Conservation (phyloP, 2,113 vertebrate genomes). For the Salvelinus fontinalis region DNA sequence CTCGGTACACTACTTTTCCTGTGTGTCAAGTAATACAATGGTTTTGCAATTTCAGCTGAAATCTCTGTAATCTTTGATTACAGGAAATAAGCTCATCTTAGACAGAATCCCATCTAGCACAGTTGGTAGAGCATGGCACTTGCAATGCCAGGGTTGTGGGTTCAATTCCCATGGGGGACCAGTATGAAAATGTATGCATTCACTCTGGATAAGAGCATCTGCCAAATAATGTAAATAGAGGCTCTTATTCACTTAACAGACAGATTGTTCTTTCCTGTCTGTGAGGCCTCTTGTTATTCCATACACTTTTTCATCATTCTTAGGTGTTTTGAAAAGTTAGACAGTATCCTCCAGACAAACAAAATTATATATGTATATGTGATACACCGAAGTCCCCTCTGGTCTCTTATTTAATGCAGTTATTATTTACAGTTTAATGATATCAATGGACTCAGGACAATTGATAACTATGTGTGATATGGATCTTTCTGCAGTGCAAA, state of each 20-base stretch:
- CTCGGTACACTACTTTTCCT: not conserved
- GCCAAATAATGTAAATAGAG: not conserved
- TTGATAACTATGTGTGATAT: constrained; percentile 8
- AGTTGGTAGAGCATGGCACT: no score
- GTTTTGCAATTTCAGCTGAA: no score
- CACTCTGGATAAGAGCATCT: no score
- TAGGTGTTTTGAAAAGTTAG: not conserved
- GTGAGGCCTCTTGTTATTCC: not conserved
- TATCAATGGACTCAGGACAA: not conserved
- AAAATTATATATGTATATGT: not conserved
- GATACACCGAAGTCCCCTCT: not conserved
- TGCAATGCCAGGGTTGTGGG: no score
- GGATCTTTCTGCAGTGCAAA: not conserved
- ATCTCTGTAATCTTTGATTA: no score
- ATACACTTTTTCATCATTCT: not conserved
- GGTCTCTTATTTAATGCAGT: not conserved
- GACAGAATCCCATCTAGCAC: no score
- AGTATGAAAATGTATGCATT: no score
- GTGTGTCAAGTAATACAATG: no score
- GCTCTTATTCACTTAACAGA: not conserved
- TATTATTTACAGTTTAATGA: not conserved
- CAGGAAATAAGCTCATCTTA: not conserved
- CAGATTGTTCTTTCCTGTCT: not conserved
- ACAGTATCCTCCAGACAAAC: not conserved
- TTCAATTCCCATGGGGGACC: no score